A percentile compares a stretch with the other conserved stretches of the same genome.
Conservation (phyloP, 2,888 invertebrate species). For the Himalopsyche tibetana region DNA sequence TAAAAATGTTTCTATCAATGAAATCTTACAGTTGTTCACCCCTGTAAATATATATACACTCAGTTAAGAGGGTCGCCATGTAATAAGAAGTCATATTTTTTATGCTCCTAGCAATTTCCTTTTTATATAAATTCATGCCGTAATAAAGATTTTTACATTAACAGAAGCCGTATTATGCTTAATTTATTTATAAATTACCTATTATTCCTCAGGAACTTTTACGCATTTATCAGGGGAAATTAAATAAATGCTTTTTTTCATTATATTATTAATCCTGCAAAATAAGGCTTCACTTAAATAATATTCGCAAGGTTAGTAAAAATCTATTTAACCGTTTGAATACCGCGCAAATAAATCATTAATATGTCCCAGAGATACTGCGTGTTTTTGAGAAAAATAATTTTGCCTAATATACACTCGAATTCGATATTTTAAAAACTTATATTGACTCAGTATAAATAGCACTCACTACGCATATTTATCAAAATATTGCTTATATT, state of each 20-base stretch:
- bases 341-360: no score
- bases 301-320: no score
- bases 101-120: background rate
- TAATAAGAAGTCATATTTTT: slow-evolving; percentile 34
- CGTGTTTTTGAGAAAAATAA: no score
- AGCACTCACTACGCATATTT: no score
- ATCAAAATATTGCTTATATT: no score
- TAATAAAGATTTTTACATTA: slow-evolving; percentile 7
- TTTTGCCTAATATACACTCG: no score
- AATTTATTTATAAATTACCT: slow-evolving; percentile 30
- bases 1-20: no score
- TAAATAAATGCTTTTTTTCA: slow-evolving; percentile 3
- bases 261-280: background rate
- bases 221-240: slow-evolving; percentile 17
- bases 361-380: no score
- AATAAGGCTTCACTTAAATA: no score
- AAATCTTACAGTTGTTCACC: background rate
- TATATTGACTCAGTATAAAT: no score
- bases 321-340: no score
- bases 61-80: slow-evolving; percentile 15
- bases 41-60: background rate
- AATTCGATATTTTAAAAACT: no score
- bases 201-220: background rate
- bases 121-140: slow-evolving; percentile 13
- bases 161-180: background rate